A percentile compares a stretch with the other conserved stretches of the same genome.
Evolutionary conservation across 2,888 invertebrate species (phyloP).

Genomic region (Acanthacorydalis orientalis): DNA sequence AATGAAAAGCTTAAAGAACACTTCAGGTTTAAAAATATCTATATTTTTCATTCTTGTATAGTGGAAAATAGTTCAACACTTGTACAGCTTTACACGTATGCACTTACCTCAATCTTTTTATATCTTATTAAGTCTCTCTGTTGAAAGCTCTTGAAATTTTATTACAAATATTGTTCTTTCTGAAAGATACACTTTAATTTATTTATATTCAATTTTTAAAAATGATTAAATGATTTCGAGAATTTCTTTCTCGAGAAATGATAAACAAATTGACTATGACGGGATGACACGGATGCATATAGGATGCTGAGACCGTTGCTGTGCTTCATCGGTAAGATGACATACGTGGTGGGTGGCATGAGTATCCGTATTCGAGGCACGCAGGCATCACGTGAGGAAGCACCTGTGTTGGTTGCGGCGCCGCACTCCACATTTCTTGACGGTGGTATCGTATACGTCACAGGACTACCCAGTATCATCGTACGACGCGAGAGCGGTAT

Average conservation of each 20-base stretch:
- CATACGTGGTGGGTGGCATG: conserved; percentile 63
- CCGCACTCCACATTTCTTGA: conserved; percentile 85
- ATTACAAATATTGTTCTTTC: too few relatives aligned
- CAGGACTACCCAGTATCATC: conserved; percentile 69
- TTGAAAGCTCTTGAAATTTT: too few relatives aligned
- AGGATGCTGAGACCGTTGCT: conserved; percentile 45
- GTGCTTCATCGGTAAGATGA: conserved; percentile 56
- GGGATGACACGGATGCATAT: conserved; percentile 13
- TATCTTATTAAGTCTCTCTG: too few relatives aligned
- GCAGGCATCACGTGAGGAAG: conserved; percentile 57
- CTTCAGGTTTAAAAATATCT: too few relatives aligned
- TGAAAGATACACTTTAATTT: too few relatives aligned
- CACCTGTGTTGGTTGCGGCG: conserved; percentile 71
- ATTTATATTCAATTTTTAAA: too few relatives aligned
- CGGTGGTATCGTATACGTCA: conserved; percentile 67
- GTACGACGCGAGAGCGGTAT: conserved; percentile 62
- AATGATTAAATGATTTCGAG: too few relatives aligned
- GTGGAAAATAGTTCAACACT: too few relatives aligned
- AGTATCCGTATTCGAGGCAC: conserved; percentile 58
- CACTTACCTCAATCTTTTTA: too few relatives aligned
- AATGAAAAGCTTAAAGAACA: too few relatives aligned
- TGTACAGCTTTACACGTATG: too few relatives aligned
- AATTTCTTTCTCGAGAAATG: not conserved
- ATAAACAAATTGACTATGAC: not conserved
- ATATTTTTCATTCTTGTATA: too few relatives aligned